Base-by-base conservation (phyloP, 1,140 invertebrate genomes). In the Zaprionus gabonicus region DNA sequence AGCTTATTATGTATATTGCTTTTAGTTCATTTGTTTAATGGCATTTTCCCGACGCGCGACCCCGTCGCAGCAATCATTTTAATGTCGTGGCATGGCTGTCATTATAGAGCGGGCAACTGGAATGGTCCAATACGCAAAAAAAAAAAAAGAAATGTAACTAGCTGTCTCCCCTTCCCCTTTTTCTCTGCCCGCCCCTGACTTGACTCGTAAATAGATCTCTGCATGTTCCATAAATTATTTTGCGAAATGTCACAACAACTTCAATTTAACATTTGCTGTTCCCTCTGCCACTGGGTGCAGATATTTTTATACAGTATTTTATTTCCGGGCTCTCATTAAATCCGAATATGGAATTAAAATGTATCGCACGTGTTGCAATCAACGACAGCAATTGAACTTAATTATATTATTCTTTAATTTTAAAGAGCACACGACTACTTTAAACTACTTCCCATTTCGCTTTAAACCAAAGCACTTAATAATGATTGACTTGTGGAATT, bases 11-110 rank as follows among this genome's bases (percentile, higher is more conserved):
- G 84, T 69, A 80, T 87, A 87, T 88, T 78, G 84, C 83, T 84
- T 81, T 74, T 73, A 78, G 81, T 81, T 84, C 67, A 88, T 87
- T 88, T 87, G 71, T 84, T 88, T 87, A 88, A 88, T 88, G 85
- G 74, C 69, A 77, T 73, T 77, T 44, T 28, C 62, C 46, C 36
- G 13, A 28, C 44, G 65, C 53, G 46, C 17, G 34, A 44, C n/a
- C 41, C 34, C 36, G 34, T 25, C 6, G 23, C 5, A 72, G 56
- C 73, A 79, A 76, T 79, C 53, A 79, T 72, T 76, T 79, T 79
- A 79, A 79, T 79, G 77, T 71, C 46, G 36, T 64, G 67, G 71
- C 71, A 31, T 62, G 66, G 38, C 51, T 66, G 66, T 62, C 60
- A 71, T 71, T 70, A 75, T 27, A 17, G 20, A 10, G 13, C 34